phyloP scores from a whole-genome alignment of 2,797 vertebrate genomes.

The Myotis findleyi region DNA sequence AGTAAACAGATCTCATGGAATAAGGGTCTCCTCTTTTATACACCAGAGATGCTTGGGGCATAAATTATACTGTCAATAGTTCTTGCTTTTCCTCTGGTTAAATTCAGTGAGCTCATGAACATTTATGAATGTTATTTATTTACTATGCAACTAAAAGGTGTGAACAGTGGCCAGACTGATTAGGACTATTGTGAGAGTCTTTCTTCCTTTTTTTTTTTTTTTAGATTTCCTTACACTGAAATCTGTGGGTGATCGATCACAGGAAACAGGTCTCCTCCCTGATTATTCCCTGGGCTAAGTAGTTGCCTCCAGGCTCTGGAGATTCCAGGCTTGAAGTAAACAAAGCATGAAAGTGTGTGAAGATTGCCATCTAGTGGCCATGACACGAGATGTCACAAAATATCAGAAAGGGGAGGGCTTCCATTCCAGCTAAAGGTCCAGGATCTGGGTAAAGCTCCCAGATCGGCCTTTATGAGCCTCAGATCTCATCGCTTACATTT shows the following conservation, averaged over 20 bases:
- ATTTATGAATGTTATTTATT: constrained; percentile 67
- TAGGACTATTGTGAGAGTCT: constrained; percentile 28
- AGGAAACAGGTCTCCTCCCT: neutral
- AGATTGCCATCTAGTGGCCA: constrained; percentile 75
- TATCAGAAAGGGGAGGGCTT: neutral
- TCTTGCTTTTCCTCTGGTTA: constrained; percentile 43
- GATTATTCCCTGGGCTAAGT: neutral
- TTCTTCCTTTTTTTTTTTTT: constrained; percentile 21
- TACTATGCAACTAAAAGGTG: constrained; percentile 49
- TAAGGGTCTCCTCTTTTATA: constrained; percentile 47
- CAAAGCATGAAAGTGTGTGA: neutral
- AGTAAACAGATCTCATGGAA: neutral
- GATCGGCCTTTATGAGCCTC: neutral
- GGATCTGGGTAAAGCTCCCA: neutral
- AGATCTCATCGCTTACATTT: neutral
- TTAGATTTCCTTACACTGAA: neutral
- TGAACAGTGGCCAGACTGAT: constrained; percentile 35
- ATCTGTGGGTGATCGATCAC: neutral
- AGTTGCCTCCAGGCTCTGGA: neutral
- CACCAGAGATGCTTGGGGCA: neutral
- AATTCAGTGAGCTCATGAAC: constrained; percentile 58
- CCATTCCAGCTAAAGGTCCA: neutral
- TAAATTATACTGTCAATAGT: constrained; percentile 41
- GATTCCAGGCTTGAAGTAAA: neutral
- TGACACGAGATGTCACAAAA: neutral